Base-by-base conservation (phyloP, 2,888 invertebrate genomes). In the Nomada fabriciana region DNA sequence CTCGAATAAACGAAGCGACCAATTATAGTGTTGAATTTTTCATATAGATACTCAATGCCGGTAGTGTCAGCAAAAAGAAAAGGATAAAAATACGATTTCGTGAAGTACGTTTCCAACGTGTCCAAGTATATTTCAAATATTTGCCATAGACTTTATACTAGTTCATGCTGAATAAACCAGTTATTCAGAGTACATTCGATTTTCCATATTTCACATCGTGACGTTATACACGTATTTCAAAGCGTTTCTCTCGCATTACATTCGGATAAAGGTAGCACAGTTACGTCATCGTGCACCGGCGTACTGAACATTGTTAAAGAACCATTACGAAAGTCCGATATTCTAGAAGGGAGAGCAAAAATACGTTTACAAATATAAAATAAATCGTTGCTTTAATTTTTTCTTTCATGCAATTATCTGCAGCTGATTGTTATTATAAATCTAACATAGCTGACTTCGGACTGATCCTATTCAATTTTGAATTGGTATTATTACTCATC, bases 141-240 rank as follows among this genome's bases (percentile, higher is more conserved):
- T 64, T 64, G 47, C 47, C 13, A 64, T 50, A 50, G 47, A 64
- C 23, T 25, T 47, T 18, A 36, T 10, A 29, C 29, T n/a, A 60
- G 36, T 36, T 15, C 5, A 29, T 50, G 50, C 20, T 50, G 64
- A 64, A 64, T 64, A 50, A 64, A 64, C 50, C 64, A 69, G n/a
- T 57, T 57, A 57, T 29, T 43, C 59, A 57, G 36, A 55, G 23
- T 23, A 64, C 23, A 25, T 64, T 50, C 43, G 57, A 59, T 64
- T 25, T 25, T 25, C 18, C 47, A 43, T 50, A 20, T 47, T 64
- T 43, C 10, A 64, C 20, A 10, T 50, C 20, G 50, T 64, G 64
- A 64, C 47, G 64, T 64, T 50, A 64, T 64, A 18, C 59, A 18
- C 29, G 29, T 18, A 60, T 60, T 18, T 60, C 47, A 10, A 64